Base-by-base conservation (phyloP, 2,797 vertebrate genomes). In the Characodon lateralis region DNA sequence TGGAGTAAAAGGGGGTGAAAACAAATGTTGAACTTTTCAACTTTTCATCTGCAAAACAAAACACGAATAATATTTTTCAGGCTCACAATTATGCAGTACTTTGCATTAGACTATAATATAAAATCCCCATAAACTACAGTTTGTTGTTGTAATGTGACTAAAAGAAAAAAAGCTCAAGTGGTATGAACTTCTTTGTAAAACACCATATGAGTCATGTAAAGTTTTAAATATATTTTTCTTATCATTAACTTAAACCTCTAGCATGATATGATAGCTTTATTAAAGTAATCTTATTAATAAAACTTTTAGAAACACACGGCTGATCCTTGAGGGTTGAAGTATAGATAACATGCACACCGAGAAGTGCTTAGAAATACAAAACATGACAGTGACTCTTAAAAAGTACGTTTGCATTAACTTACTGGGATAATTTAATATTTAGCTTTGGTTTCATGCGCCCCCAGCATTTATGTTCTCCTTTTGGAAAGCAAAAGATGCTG, bases 381-480 rank as follows among this genome's bases (percentile, higher is more conserved):
- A 41, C 10, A 12, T 24, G 65, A 39, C 46, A 69, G 14, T 46
- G 5, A n/a, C 46, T 69, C 66, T 68, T 69, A 69, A 68, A 68
- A 43, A 26, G 24, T 24, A 43, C 43, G 18, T 41, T 68, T 22
- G 22, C 22, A 12, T 43, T 5, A 24, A 43, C 43, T 24, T 13
- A 8, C 22, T 26, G 12, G 24, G 66, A 26, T 12, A 46, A 46
- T 69, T 48, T 69, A 43, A 14, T n/a, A 46, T 46, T 68, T 69
- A 46, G 41, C 35, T 46, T 69, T 69, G 66, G 24, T 69, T 48
- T 48, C 13, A 69, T 69, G 41, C 5, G 24, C n/a, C 66, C 24
- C 43, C 41, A 16, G 24, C 13, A 51, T 68, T 78, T 31, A 71
- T 81, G 70, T 28, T 58, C 59, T 74, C 41, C 50, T 83, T 58